Conservation (phyloP, 2,797 vertebrate genomes). For the Sebastes matsubarae region DNA sequence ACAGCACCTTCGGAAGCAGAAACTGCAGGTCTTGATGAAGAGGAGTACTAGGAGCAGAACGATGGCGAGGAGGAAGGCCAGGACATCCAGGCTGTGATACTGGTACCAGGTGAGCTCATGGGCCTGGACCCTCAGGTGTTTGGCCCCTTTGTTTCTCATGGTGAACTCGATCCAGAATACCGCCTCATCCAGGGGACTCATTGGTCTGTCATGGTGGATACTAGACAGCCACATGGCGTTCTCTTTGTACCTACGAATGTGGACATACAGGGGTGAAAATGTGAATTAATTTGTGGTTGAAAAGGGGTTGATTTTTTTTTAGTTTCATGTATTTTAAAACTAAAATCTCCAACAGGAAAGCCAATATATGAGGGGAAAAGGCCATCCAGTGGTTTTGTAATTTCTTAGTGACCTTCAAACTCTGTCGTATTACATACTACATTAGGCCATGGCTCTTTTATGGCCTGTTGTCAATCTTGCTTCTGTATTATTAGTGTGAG, state of each 20-base stretch:
- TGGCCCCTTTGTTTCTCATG: slow-evolving; percentile 86
- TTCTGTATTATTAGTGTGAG: not conserved
- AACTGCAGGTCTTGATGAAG: slow-evolving; percentile 62
- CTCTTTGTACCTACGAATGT: slow-evolving; percentile 81
- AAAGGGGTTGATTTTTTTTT: not conserved
- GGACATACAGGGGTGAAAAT: not conserved
- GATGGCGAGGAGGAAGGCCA: slow-evolving; percentile 74
- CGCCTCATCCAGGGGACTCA: slow-evolving; percentile 79
- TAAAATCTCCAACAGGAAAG: not conserved
- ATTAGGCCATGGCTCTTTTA: not conserved
- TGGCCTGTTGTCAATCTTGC: not conserved
- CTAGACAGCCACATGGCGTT: slow-evolving; percentile 77
- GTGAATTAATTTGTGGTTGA: not conserved
- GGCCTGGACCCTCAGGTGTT: slow-evolving; percentile 83
- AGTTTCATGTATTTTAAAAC: not conserved
- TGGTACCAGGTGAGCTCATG: slow-evolving; percentile 87
- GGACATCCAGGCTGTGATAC: slow-evolving; percentile 85
- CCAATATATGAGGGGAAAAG: not conserved
- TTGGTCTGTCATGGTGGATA: slow-evolving; percentile 86
- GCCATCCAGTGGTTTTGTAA: not conserved
- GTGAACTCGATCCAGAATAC: slow-evolving; percentile 89
- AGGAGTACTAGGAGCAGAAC: slow-evolving; percentile 54
- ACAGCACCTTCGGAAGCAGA: slow-evolving; percentile 60
- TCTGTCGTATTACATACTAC: too few species aligned
- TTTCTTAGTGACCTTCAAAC: not conserved